phyloP scores from a whole-genome alignment of 2,888 invertebrate genomes.

The Cheilosia scutellata region DNA sequence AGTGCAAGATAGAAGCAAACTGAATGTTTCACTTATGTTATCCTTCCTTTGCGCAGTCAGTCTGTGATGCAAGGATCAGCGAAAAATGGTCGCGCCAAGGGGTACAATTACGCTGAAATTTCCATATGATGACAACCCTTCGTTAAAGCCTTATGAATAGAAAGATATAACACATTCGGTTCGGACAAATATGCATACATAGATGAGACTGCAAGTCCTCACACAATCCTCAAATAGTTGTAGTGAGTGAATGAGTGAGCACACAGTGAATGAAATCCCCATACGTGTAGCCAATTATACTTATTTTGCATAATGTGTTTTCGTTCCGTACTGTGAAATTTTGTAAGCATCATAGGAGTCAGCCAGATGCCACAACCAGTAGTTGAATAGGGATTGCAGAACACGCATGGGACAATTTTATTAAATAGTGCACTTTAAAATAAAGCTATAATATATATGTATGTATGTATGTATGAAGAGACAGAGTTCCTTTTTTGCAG shows the following conservation, averaged over 20 bases:
- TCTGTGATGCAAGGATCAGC: constrained; percentile 30
- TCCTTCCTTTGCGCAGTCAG: constrained; percentile 20
- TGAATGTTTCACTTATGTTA: constrained; percentile 45
- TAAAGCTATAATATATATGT: too few species aligned
- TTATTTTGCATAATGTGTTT: constrained; percentile 67
- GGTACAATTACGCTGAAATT: constrained; percentile 59
- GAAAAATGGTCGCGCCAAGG: constrained; percentile 52
- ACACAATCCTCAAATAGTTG: not conserved
- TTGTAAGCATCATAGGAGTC: constrained; percentile 6
- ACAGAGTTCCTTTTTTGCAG: not conserved
- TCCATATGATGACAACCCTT: constrained; percentile 19
- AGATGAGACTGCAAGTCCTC: too few species aligned
- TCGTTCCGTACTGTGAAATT: constrained; percentile 18
- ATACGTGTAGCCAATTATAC: constrained; percentile 61
- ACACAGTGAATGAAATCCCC: constrained; percentile 30
- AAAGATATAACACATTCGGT: not conserved
- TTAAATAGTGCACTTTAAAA: constrained; percentile 51
- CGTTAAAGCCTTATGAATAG: too few species aligned
- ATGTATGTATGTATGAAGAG: too few species aligned
- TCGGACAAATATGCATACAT: too few species aligned
- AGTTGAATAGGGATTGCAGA: constrained; percentile 42
- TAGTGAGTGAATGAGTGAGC: constrained; percentile 18
- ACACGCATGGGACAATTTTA: constrained; percentile 59
- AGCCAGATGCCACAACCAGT: not conserved
- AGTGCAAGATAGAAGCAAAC: constrained; percentile 17